Percentiles rank a stretch among this genome's conserved stretches.
These are phyloP conservation scores for Dynastes grantii DNA, from an alignment of 2,888 invertebrate species.

Conservation along the genomic window DNA sequence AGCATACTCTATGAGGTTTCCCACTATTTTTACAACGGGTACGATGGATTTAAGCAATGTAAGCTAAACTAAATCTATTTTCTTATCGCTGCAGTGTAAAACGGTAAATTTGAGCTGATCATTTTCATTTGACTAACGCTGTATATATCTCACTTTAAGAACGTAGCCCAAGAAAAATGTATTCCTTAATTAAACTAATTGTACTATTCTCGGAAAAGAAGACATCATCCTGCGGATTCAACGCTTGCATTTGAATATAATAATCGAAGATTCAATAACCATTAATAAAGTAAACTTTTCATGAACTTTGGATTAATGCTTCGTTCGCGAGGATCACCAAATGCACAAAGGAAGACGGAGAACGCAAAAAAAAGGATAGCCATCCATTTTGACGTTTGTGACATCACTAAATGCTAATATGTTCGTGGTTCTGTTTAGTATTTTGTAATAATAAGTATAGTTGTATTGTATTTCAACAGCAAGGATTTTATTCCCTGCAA, in stretches of 20 bases:
- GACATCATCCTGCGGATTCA: not conserved
- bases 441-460: constrained; percentile 15
- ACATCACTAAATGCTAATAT: constrained; percentile 46
- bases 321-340: not conserved
- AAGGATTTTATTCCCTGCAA: constrained; percentile 6
- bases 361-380: constrained; percentile 12
- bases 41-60: too few species aligned
- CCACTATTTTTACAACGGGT: too few species aligned
- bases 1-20: too few species aligned
- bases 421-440: constrained; percentile 42
- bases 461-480: not conserved
- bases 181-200: not conserved
- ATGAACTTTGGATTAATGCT: not conserved
- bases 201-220: not conserved
- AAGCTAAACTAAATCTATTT: too few species aligned
- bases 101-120: too few species aligned
- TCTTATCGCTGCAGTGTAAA: too few species aligned
- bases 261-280: not conserved
- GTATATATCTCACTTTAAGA: not conserved
- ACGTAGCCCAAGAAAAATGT: not conserved
- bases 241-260: not conserved
- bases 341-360: not conserved
- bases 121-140: too few species aligned
- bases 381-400: constrained; percentile 49
- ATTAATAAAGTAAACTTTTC: not conserved